Base-by-base conservation (phyloP, 1,140 invertebrate genomes). In the Drosophila truncata region DNA sequence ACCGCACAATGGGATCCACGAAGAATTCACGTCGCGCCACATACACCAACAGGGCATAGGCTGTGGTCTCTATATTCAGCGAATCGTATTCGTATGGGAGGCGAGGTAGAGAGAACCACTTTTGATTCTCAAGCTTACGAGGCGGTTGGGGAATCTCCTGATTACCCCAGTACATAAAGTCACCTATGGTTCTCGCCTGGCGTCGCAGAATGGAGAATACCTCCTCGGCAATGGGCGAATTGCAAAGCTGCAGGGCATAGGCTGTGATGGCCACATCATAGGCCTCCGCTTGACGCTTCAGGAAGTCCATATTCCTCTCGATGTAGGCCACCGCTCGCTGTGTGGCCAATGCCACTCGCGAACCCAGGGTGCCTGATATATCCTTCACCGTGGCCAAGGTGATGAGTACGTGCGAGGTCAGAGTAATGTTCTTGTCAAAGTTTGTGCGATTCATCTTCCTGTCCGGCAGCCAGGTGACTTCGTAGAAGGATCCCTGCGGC, bases 21-120 rank as follows among this genome's bases (percentile, higher is more conserved):
- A 96, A 94, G 67, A 96, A 94, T 73, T 98, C 97, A 88, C 98
- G 96, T 16, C 97, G 94, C 13, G 96, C 95, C 44, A 97, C 97
- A 91, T 98, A 97, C 0, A 97, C 96, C 73, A 99, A 92, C n/a
- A 99, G 93, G 4, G 97, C 98, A 91, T 98, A 99, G 0, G 98
- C 96, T 0, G 98, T 99, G 0, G 98, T 96, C 90, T 98, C 98
- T 31, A 99, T 97, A 91, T 99, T 99, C 79, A 96, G 96, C 0
- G 97, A 96, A 93, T 99, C 98, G 91, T 97, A 98, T 78, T 95
- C 95, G 84, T 97, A 97, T 0, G 97, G 96, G 60, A 98, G 93
- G 1, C 98, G 95, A 0, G 98, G 97, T n/a, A 98, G 88, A 1
- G 97, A 93, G 94, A 98, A 98, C 2, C 97, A 97, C 84, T 97